Percentiles rank a stretch among this genome's conserved stretches.
phyloP scores from a whole-genome alignment of 2,888 invertebrate genomes.

The Nowickia ferox region DNA sequence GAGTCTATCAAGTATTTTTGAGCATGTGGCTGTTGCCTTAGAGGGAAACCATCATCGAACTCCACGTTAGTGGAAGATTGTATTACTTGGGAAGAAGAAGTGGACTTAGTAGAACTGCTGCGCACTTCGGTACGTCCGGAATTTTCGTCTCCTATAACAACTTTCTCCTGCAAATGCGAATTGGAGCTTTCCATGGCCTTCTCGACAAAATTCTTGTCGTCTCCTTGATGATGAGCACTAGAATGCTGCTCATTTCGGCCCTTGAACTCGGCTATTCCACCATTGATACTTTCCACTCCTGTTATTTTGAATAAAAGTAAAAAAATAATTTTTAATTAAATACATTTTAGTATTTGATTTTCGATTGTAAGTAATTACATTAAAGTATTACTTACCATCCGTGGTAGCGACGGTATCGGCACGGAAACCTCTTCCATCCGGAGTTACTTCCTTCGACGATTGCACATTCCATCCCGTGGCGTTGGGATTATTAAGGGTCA shows the following conservation, averaged over 20 bases:
- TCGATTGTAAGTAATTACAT: neutral
- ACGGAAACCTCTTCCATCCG: slow-evolving; percentile 87
- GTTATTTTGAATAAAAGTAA: slow-evolving; percentile 74
- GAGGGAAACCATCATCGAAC: slow-evolving; percentile 74
- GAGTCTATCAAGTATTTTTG: slow-evolving; percentile 75
- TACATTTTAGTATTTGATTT: neutral
- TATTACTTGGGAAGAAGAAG: slow-evolving; percentile 79
- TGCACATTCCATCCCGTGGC: slow-evolving; percentile 88
- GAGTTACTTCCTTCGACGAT: slow-evolving; percentile 86
- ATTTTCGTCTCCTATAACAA: slow-evolving; percentile 84
- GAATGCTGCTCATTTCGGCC: slow-evolving; percentile 86
- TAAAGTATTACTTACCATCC: slow-evolving; percentile 83
- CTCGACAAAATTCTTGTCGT: slow-evolving; percentile 84
- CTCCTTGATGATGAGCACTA: slow-evolving; percentile 84
- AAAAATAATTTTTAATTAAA: neutral
- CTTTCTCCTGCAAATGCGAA: slow-evolving; percentile 84
- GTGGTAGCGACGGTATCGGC: slow-evolving; percentile 86
- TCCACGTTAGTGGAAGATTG: slow-evolving; percentile 79
- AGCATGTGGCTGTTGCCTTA: slow-evolving; percentile 33
- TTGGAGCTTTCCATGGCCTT: slow-evolving; percentile 83
- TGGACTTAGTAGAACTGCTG: slow-evolving; percentile 80
- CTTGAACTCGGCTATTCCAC: slow-evolving; percentile 87
- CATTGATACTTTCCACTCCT: slow-evolving; percentile 86
- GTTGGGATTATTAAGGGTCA: slow-evolving; percentile 80
- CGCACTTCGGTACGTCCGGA: slow-evolving; percentile 83